These are phyloP conservation scores for Epistrophe grossulariae DNA, from an alignment of 2,888 invertebrate genomes.

Conservation along the genomic window DNA sequence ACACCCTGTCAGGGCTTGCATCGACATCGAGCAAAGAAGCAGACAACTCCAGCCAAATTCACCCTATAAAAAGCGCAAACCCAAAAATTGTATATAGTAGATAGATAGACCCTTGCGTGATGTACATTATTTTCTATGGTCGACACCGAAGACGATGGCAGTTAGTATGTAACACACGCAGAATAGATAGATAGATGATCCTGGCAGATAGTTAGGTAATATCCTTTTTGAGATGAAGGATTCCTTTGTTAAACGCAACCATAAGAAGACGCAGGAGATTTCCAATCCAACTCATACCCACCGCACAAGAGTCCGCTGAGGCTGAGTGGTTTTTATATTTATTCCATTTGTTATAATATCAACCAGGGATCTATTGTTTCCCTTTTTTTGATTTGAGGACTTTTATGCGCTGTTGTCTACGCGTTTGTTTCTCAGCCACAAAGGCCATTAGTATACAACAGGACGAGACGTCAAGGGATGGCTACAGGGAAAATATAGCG, in stretches of 20 bases:
- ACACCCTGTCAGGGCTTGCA: slow-evolving; percentile 71
- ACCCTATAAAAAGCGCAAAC: slow-evolving; percentile 50
- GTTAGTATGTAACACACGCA: slow-evolving; percentile 55
- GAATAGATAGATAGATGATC: slow-evolving; percentile 61
- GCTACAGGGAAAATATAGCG: slow-evolving; percentile 1
- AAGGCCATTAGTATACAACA: slow-evolving; percentile 56
- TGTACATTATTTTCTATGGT: slow-evolving; percentile 34
- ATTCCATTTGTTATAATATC: slow-evolving; percentile 74
- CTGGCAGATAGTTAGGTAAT: slow-evolving; percentile 63
- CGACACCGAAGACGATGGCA: slow-evolving; percentile 25
- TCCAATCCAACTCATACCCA: slow-evolving; percentile 33
- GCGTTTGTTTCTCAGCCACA: slow-evolving; percentile 47
- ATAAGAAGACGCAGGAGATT: slow-evolving; percentile 57
- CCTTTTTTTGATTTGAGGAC: slow-evolving; percentile 65
- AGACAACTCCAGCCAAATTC: slow-evolving; percentile 50
- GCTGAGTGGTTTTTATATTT: slow-evolving; percentile 73
- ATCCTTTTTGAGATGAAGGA: slow-evolving; percentile 71
- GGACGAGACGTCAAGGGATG: slow-evolving; percentile 54
- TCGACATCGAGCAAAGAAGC: slow-evolving; percentile 31
- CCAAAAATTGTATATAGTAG: slow-evolving; percentile 33
- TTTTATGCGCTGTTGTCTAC: slow-evolving; percentile 49
- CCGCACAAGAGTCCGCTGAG: slow-evolving; percentile 12
- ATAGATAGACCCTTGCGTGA: slow-evolving; percentile 51
- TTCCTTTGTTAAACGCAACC: slow-evolving; percentile 68
- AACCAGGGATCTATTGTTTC: slow-evolving; percentile 73